A percentile compares a stretch with the other conserved stretches of the same genome.
These are phyloP conservation scores for Phyllopteryx taeniolatus DNA, from an alignment of 2,113 vertebrate species.

Conservation along the genomic window DNA sequence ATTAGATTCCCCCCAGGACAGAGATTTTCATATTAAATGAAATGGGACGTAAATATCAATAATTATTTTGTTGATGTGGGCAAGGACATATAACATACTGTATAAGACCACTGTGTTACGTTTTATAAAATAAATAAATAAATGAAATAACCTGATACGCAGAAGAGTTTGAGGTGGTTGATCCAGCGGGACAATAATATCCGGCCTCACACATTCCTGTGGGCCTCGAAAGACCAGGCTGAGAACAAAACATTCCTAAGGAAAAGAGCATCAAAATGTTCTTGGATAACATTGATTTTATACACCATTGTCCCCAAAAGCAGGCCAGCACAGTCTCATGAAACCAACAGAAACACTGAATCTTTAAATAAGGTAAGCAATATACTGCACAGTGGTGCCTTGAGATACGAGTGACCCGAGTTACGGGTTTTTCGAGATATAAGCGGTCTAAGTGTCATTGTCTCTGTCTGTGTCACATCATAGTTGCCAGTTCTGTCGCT, in stretches of 20 bases:
- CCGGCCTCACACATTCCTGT: constrained; percentile 81
- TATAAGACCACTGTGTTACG: not conserved
- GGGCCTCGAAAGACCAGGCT: constrained; percentile 74
- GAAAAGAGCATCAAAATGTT: constrained; percentile 11
- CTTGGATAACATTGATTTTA: not conserved
- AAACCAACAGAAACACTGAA: not conserved
- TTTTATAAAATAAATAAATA: not conserved
- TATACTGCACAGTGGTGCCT: no score
- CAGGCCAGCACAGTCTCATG: no score
- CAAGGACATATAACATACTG: not conserved
- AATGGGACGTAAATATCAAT: not conserved
- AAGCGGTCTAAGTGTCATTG: no score
- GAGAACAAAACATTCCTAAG: constrained; percentile 85
- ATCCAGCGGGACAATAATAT: constrained; percentile 79
- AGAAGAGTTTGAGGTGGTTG: constrained; percentile 77
- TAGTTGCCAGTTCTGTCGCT: no score
- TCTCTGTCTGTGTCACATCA: no score
- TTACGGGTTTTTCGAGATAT: no score
- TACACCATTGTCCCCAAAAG: not conserved
- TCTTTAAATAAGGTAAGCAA: no score
- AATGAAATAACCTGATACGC: constrained; percentile 68
- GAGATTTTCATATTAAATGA: not conserved
- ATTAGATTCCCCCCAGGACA: not conserved
- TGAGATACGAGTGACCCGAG: no score
- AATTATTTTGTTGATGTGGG: not conserved